These are phyloP conservation scores for Echinometra lucunter DNA, from an alignment of 53 echinoderm and acorn worm genomes.

Conservation along the genomic window DNA sequence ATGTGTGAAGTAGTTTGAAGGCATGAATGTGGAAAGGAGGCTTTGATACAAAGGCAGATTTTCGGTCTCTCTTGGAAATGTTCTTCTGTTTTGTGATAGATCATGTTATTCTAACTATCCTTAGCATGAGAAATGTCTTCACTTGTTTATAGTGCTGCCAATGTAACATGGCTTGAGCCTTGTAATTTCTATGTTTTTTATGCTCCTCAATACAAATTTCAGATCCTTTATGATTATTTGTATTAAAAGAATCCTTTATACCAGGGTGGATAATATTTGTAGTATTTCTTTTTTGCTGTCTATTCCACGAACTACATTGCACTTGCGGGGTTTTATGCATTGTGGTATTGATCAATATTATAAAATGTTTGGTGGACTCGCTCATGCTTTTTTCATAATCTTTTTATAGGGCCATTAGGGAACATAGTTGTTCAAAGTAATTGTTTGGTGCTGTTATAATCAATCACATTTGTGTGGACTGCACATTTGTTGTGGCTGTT, in stretches of 20 bases:
- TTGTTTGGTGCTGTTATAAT: too few species aligned
- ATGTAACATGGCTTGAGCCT: too few species aligned
- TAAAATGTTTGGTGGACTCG: neutral
- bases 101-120: neutral
- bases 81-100: neutral
- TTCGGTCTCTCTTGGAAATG: neutral
- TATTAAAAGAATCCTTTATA: too few species aligned
- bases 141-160: too few species aligned
- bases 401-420: neutral
- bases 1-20: neutral
- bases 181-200: too few species aligned
- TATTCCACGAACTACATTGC: neutral
- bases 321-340: neutral
- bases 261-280: too few species aligned
- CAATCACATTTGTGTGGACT: slow-evolving; percentile 26
- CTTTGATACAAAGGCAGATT: neutral
- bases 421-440: neutral
- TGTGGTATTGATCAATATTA: neutral
- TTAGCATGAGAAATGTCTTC: neutral
- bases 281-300: neutral
- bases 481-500: slow-evolving; percentile 1
- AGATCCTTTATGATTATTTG: too few species aligned
- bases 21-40: neutral
- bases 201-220: too few species aligned
- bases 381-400: neutral